Base-by-base conservation (phyloP, 2,797 vertebrate genomes). In the Thalassophryne amazonica region DNA sequence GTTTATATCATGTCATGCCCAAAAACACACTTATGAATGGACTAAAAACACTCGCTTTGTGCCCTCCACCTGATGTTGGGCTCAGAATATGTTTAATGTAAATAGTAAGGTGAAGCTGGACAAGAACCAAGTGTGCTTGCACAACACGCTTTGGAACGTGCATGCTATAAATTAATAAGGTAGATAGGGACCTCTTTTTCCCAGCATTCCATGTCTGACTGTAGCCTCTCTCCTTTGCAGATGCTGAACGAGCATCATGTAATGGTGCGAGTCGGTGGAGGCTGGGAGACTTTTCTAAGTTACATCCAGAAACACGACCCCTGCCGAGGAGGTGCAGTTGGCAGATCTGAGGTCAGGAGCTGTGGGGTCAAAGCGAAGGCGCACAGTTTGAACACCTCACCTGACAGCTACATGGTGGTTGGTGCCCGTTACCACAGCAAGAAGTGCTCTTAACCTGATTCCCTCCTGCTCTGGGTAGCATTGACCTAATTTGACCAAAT, bases 211-310 rank as follows among this genome's bases (percentile, higher is more conserved):
- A 36, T 29, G 6, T 19, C 42, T 33, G 17, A 58, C 33, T 60
- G 30, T 20, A 3, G 21, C 10, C 11, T 41, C 7, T 58, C 23
- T 10, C 40, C 10, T 42, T 81, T 90, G 32, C 85, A 97, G 95
- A 97, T 98, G 96, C 91, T 98, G 74, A 96, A 97, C 73, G 95
- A 98, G 79, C 95, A 93, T 6, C 94, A 98, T 0, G 95, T 95
- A 64, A 99, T 99, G 96, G 96, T 98, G 3, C 96, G 96, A 7
- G 93, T 99, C 0, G 96, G 96, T 13, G 96, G 96, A 40, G 96
- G 96, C 49, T 99, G 96, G 96, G 96, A 99, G 85, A 94, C 95
- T 2, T 98, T 99, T 35, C 81, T 88, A 5, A 90, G 93, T 13
- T 99, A 99, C 71, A 80, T 99, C 64, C 89, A 95, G 84, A 99